Evolutionary conservation across 2,888 invertebrate genomes (phyloP), one percentile per base, ranked within the genome.

Genomic region (Caenorhabditis sinica): DNA sequence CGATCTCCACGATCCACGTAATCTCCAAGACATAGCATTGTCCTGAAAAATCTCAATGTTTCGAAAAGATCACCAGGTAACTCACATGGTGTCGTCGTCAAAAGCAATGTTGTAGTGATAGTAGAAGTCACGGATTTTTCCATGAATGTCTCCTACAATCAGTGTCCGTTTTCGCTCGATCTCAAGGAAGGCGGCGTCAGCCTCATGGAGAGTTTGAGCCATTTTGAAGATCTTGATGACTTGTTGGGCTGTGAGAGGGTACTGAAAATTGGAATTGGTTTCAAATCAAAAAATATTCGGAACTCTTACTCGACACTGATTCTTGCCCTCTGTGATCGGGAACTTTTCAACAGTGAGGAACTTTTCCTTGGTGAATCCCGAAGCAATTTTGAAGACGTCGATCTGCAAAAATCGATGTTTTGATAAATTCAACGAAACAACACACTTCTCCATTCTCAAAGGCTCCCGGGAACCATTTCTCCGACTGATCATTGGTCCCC

Each of bases 1-100:
- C 45, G 45, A n/a, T 45, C 45, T 45, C 45, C 45, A n/a, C 45
- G 45, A 45, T 45, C 45, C n/a, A 15, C 45, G n/a, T 45, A 45
- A n/a, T 45, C 45, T 11, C 45, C 45, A 1, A n/a, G 15, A 17
- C 17, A 15, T 11, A 45, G n/a, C n/a, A 45, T n/a, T 15, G 45
- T 45, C n/a, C 45, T 45, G 5, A 45, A 45, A 45, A 45, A 13
- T 45, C 45, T 13, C 15, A 45, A 45, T 9, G 13, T 45, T 45
- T 45, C n/a, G 15, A n/a, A 45, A 45, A 45, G 17, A 45, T 33
- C 33, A 6, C 33, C 4, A 33, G 8, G 5, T n/a, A 17, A 45
- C 45, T n/a, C n/a, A 45, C 45, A 17, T 45, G 15, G 5, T 15
- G 17, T 15, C 17, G 17, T n/a, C n/a, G 45, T 45, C 45, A 15